A percentile compares a stretch with the other conserved stretches of the same genome.
These are phyloP conservation scores for Enhydra lutris DNA, from an alignment of 2,113 vertebrate species.

Conservation along the genomic window DNA sequence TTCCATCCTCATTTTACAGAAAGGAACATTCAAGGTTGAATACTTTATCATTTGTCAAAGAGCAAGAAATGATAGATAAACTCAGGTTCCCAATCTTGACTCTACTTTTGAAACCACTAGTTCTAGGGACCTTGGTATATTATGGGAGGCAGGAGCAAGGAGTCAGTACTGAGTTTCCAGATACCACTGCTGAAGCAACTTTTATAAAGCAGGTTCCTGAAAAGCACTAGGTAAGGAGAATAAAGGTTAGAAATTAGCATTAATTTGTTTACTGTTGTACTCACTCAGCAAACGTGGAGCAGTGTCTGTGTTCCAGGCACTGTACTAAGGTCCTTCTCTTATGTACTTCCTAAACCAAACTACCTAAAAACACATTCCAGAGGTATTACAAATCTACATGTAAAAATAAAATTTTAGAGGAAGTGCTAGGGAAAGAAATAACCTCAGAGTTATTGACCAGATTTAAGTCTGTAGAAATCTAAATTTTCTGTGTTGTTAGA, in stretches of 20 bases:
- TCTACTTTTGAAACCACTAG: not conserved
- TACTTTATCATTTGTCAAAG: not conserved
- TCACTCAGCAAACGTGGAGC: not conserved
- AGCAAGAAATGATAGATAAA: not conserved
- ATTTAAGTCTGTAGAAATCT: not conserved
- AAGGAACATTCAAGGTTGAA: not conserved
- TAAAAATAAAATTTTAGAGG: constrained; percentile 30
- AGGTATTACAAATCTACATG: not conserved
- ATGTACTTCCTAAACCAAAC: not conserved
- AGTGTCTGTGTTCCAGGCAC: not conserved
- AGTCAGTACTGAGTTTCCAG: not conserved
- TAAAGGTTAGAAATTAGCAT: not conserved
- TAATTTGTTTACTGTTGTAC: not conserved
- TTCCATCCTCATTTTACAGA: constrained; percentile 33
- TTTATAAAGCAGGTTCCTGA: not conserved
- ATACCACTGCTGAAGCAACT: not conserved
- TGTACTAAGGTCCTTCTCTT: not conserved
- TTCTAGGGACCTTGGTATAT: not conserved
- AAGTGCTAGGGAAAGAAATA: not conserved
- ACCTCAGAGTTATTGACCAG: not conserved
- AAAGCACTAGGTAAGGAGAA: not conserved
- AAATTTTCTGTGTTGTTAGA: not conserved
- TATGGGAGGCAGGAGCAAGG: not conserved
- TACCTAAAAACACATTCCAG: not conserved
- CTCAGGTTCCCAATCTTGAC: not conserved